Evolutionary conservation across 2,113 vertebrate genomes (phyloP).

Genomic region (Rhadina sibilatrix): DNA sequence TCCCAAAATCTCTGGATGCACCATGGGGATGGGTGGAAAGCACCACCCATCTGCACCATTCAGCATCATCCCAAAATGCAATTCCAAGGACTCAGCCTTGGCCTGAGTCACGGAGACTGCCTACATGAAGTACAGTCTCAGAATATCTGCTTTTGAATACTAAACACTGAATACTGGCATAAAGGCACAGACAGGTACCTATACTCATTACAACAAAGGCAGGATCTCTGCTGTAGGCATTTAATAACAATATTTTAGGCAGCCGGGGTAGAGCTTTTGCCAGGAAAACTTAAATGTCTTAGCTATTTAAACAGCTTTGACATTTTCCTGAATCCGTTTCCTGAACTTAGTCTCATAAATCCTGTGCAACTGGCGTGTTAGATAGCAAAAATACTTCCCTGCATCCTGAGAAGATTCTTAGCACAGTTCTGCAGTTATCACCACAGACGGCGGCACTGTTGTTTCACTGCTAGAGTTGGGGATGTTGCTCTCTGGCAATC

Average conservation of each 20-base stretch:
- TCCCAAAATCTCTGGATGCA: neutral
- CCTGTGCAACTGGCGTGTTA: neutral
- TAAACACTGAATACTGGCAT: neutral
- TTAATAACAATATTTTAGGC: conserved; percentile 8
- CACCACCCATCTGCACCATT: neutral
- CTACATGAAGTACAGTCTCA: neutral
- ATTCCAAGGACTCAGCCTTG: neutral
- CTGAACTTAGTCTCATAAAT: neutral
- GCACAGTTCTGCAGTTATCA: neutral
- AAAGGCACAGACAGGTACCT: neutral
- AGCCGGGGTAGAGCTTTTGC: neutral
- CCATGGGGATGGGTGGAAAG: neutral
- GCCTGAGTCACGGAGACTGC: neutral
- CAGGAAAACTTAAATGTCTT: conserved; percentile 35
- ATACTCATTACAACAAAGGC: neutral
- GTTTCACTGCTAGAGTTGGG: neutral
- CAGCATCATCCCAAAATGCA: neutral
- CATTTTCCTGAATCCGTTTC: conserved; percentile 23
- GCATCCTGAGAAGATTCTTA: neutral
- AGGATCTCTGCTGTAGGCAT: neutral
- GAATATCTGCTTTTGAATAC: neutral
- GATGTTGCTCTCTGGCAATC: neutral
- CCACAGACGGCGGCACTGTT: neutral
- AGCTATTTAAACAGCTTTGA: conserved; percentile 42
- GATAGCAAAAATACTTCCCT: neutral